Percentiles rank a stretch among this genome's conserved stretches.
These are phyloP conservation scores for Anthophora plumipes DNA, from an alignment of 2,888 invertebrate genomes.

Conservation along the genomic window DNA sequence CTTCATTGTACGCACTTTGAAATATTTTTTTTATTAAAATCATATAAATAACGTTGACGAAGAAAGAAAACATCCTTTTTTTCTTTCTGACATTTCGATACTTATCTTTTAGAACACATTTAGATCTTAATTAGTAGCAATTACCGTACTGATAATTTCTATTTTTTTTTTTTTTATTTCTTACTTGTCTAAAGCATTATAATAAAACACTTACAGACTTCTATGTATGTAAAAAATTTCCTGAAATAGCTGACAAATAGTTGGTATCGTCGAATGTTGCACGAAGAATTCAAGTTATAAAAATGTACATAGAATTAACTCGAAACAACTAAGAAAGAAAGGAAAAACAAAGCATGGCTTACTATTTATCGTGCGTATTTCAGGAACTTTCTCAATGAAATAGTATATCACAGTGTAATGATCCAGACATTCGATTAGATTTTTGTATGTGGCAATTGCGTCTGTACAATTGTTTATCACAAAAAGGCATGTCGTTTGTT, in stretches of 20 bases:
- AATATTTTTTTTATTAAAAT: conserved; percentile 46
- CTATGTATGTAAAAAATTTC: conserved; percentile 63
- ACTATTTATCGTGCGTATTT: conserved; percentile 68
- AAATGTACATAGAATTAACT: conserved; percentile 59
- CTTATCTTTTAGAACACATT: conserved; percentile 61
- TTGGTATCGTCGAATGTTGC: conserved; percentile 23
- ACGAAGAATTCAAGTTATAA: conserved; percentile 26
- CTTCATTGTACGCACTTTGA: conserved; percentile 39
- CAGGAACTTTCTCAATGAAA: conserved; percentile 66
- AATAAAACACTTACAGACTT: conserved; percentile 68
- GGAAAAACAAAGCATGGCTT: no score
- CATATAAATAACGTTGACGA: conserved; percentile 51
- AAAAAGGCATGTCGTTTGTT: conserved; percentile 59
- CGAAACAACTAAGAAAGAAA: conserved; percentile 37
- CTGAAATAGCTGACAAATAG: conserved; percentile 68
- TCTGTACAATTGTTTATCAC: conserved; percentile 73
- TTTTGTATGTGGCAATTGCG: conserved; percentile 66
- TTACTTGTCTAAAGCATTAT: conserved; percentile 65
- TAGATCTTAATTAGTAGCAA: conserved; percentile 55
- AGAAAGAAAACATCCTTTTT: conserved; percentile 18
- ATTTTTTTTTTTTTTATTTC: conserved; percentile 42
- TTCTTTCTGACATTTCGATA: conserved; percentile 38
- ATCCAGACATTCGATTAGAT: conserved; percentile 70
- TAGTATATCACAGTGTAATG: conserved; percentile 72
- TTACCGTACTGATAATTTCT: conserved; percentile 53